phyloP scores from a whole-genome alignment of 2,797 vertebrate species.

The Amblyraja radiata region DNA sequence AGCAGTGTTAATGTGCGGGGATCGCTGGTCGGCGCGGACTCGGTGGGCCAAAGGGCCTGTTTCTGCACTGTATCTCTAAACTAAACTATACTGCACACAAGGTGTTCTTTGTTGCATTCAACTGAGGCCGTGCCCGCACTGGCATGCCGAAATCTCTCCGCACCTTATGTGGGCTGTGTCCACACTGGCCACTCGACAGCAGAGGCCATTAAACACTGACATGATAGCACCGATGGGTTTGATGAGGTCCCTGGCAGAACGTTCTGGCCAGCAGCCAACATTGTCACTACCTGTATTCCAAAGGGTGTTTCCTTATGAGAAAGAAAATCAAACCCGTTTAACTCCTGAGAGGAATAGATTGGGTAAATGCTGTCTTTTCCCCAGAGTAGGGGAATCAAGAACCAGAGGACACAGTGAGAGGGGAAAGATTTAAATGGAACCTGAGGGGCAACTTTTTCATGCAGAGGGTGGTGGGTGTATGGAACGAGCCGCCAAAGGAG shows the following conservation, averaged over 20 bases:
- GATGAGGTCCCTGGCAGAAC: slow-evolving; percentile 18
- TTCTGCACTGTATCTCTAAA: no score
- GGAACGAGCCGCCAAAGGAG: no score
- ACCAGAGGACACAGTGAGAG: no score
- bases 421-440: no score
- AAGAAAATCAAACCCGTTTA: background rate
- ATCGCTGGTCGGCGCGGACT: no score
- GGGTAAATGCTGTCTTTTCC: no score
- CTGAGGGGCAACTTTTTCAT: no score
- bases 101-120: background rate
- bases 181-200: background rate
- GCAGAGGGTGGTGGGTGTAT: no score
- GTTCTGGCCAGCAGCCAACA: slow-evolving; percentile 3
- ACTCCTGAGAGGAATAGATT: background rate
- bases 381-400: no score
- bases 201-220: background rate
- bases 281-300: background rate
- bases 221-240: background rate
- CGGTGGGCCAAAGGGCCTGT: no score
- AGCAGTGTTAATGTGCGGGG: no score
- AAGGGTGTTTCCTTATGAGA: background rate
- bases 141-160: background rate
- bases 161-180: background rate
- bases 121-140: no score
- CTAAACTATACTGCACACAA: background rate